Percentiles rank a stretch among this genome's conserved stretches.
phyloP scores from a whole-genome alignment of 2,113 vertebrate genomes.

The Centropus unirufus region DNA sequence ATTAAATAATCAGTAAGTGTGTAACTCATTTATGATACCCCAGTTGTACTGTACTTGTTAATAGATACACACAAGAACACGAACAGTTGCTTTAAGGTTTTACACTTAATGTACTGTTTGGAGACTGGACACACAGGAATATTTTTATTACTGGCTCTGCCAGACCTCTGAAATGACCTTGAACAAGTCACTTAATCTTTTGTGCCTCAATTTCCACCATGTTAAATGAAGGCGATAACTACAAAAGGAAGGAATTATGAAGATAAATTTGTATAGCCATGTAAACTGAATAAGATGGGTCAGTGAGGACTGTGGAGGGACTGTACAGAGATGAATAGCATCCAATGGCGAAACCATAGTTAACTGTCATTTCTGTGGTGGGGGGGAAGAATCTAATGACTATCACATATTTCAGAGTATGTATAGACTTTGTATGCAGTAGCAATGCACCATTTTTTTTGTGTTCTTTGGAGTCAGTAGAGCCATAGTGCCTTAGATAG shows the following conservation, averaged over 20 bases:
- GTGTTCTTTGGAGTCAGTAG: neutral
- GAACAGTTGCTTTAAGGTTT: neutral
- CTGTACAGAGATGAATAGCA: neutral
- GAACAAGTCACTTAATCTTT: neutral
- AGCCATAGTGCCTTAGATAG: fast-evolving
- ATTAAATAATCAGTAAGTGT: slow-evolving; percentile 29
- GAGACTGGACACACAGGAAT: neutral
- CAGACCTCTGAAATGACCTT: neutral
- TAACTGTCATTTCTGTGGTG: neutral
- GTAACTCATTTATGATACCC: neutral
- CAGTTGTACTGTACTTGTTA: slow-evolving; percentile 6
- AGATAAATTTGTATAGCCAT: neutral
- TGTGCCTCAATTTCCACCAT: neutral
- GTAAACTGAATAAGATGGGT: neutral
- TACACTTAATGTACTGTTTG: neutral
- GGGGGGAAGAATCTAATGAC: neutral
- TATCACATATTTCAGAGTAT: neutral
- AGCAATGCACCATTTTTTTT: neutral
- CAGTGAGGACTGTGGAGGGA: neutral
- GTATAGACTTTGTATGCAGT: neutral
- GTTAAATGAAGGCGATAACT: neutral
- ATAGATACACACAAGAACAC: neutral
- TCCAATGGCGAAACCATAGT: neutral
- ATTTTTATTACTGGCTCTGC: neutral
- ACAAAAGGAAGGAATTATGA: neutral